Evolutionary conservation across 2,888 invertebrate species (phyloP).

Genomic region (Bellardia pandia): DNA sequence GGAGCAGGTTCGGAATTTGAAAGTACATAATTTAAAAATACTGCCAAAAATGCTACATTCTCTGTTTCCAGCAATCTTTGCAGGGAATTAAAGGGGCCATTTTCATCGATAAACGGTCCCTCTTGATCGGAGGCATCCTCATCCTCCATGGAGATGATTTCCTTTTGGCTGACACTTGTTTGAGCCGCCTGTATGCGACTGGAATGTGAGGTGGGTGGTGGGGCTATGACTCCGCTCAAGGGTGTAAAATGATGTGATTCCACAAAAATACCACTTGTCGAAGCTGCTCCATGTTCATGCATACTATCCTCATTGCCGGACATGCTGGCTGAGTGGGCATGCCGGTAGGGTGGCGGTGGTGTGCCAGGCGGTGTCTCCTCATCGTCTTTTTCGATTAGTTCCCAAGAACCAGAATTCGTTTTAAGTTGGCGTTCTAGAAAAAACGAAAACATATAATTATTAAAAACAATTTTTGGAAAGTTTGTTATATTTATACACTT

Average conservation of each 20-base stretch:
- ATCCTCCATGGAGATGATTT: constrained; percentile 97
- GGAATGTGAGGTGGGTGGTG: constrained; percentile 77
- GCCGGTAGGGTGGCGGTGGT: constrained; percentile 92
- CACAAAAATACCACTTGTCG: constrained; percentile 76
- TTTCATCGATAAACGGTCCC: constrained; percentile 90
- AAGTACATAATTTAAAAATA: constrained; percentile 96
- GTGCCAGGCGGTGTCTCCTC: constrained; percentile 91
- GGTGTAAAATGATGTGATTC: constrained; percentile 81
- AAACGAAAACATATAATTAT: too few relatives aligned
- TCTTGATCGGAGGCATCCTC: constrained; percentile 96
- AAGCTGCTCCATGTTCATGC: constrained; percentile 73
- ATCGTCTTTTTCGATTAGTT: constrained; percentile 82
- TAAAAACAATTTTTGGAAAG: too few relatives aligned
- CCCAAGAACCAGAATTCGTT: constrained; percentile 84
- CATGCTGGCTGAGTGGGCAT: constrained; percentile 81
- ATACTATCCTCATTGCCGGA: constrained; percentile 77
- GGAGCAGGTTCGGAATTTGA: constrained; percentile 92
- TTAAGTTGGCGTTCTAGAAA: constrained; percentile 81
- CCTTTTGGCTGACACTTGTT: constrained; percentile 86
- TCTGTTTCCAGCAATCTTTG: constrained; percentile 92
- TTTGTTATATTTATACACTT: constrained; percentile 52
- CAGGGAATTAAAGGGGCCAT: constrained; percentile 95
- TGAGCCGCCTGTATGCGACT: constrained; percentile 82
- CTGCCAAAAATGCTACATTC: constrained; percentile 92
- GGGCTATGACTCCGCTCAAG: constrained; percentile 76